A percentile compares a stretch with the other conserved stretches of the same genome.
Evolutionary conservation across 2,113 vertebrate genomes (phyloP).

Genomic region (Scolopax mira): DNA sequence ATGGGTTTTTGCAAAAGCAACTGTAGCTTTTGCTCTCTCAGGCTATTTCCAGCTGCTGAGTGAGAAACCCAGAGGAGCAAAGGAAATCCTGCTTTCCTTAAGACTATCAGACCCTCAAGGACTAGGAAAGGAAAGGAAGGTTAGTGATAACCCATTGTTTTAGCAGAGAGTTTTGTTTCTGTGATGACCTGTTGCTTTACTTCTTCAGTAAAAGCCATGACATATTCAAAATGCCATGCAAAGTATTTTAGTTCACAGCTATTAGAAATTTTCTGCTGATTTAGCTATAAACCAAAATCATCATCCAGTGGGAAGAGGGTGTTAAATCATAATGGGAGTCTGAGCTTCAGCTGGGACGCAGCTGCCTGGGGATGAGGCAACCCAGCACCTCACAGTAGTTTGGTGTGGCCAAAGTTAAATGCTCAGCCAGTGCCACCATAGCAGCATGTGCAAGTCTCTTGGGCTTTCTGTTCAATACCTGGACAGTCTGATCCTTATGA

Average conservation of each 20-base stretch:
- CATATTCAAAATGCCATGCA: neutral
- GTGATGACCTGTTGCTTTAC: neutral
- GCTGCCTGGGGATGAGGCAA: neutral
- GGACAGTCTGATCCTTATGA: neutral
- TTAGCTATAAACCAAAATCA: neutral
- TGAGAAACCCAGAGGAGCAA: neutral
- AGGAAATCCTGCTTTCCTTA: neutral
- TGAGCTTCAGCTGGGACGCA: neutral
- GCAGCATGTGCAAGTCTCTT: neutral
- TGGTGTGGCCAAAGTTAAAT: rapidly evolving
- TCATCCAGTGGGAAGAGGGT: neutral
- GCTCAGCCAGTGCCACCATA: neutral
- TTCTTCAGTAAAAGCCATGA: neutral
- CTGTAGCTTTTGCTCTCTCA: neutral
- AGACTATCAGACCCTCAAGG: neutral
- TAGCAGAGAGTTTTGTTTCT: neutral
- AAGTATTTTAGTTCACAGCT: neutral
- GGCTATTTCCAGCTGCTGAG: neutral
- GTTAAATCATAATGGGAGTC: neutral
- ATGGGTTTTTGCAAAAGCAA: neutral
- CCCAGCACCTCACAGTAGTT: neutral
- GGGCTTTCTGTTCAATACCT: neutral
- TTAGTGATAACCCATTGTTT: neutral
- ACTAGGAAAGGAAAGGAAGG: neutral
- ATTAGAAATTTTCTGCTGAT: neutral